Evolutionary conservation across 2,888 invertebrate species (phyloP).

Genomic region (Dugesia japonica): DNA sequence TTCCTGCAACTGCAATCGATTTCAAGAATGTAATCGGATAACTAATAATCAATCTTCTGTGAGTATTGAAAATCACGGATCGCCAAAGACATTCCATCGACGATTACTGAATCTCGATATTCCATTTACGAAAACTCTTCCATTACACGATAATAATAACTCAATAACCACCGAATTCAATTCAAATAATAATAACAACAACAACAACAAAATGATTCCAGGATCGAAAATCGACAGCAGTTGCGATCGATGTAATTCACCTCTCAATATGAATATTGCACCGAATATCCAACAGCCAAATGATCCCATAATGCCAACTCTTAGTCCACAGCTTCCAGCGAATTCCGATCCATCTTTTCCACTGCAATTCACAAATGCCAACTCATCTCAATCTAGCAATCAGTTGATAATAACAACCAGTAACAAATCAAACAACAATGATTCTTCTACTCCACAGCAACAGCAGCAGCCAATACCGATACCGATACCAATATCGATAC

Average conservation of each 20-base stretch:
- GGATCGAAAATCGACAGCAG: background rate
- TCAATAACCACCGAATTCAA: background rate
- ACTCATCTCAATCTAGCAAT: too few species aligned
- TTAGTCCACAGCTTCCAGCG: conserved; percentile 57
- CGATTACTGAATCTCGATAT: background rate
- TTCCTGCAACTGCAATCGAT: background rate
- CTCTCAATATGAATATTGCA: background rate
- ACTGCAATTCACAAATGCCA: too few species aligned
- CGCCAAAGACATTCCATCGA: background rate
- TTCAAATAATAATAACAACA: background rate
- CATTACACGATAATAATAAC: background rate
- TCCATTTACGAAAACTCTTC: background rate
- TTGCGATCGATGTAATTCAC: conserved; percentile 24
- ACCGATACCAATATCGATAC: too few species aligned
- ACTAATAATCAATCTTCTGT: background rate
- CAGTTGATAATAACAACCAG: too few species aligned
- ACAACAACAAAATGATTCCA: background rate
- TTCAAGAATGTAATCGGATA: background rate
- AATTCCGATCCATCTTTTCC: background rate
- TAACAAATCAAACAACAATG: too few species aligned
- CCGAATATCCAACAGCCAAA: background rate
- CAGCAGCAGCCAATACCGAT: background rate
- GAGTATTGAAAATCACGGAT: background rate
- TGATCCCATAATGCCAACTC: conserved; percentile 58
- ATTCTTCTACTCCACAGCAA: background rate